A percentile compares a stretch with the other conserved stretches of the same genome.
Evolutionary conservation across 2,113 vertebrate species (phyloP).

Genomic region (Balaenoptera acutorostrata): DNA sequence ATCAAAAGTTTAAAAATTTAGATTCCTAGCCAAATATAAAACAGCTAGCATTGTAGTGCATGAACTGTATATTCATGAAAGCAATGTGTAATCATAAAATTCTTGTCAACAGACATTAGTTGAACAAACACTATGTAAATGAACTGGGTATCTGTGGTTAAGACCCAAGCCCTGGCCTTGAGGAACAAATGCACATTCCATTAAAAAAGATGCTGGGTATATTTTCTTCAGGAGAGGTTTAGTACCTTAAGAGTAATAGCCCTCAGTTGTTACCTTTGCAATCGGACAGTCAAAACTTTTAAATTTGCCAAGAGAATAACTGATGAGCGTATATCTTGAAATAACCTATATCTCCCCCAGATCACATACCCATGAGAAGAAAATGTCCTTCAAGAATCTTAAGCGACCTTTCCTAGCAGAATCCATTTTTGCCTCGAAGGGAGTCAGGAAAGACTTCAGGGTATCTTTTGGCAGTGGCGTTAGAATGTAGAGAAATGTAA

Average conservation of each 20-base stretch:
- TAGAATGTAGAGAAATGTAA: constrained; percentile 37
- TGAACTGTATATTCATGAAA: neutral
- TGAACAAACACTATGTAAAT: neutral
- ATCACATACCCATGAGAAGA: neutral
- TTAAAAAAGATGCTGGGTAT: neutral
- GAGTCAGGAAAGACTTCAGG: constrained; percentile 16
- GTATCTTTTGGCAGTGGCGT: constrained; percentile 17
- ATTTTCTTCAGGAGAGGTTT: neutral
- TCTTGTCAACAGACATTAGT: neutral
- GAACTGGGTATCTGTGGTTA: neutral
- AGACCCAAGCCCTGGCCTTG: neutral
- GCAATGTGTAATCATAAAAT: neutral
- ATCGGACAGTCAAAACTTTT: constrained; percentile 11
- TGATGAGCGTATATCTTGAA: neutral
- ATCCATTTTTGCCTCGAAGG: constrained; percentile 13
- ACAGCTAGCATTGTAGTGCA: neutral
- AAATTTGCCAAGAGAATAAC: constrained; percentile 9
- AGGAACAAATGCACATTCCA: neutral
- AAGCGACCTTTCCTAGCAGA: neutral
- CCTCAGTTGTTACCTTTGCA: constrained; percentile 35
- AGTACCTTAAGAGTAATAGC: neutral
- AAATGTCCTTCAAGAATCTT: constrained; percentile 39
- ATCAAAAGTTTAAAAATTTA: neutral
- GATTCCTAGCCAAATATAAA: neutral
- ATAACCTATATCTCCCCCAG: neutral